A percentile compares a stretch with the other conserved stretches of the same genome.
These are phyloP conservation scores for Agraylea sexmaculata DNA, from an alignment of 1,140 invertebrate species.

Conservation along the genomic window DNA sequence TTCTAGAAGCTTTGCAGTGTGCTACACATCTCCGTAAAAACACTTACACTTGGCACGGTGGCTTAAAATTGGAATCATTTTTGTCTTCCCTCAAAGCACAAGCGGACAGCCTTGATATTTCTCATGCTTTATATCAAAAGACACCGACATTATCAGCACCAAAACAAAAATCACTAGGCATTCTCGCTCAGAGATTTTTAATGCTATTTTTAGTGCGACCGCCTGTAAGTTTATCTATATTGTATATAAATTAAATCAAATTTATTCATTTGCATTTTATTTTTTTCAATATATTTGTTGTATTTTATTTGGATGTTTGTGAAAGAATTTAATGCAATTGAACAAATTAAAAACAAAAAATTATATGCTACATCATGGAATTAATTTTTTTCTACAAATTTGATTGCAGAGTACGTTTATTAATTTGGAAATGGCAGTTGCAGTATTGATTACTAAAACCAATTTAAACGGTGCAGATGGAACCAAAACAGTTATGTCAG, in stretches of 20 bases:
- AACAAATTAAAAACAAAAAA: not conserved
- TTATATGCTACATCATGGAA: slow-evolving; percentile 1
- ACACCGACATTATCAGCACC: slow-evolving; percentile 34
- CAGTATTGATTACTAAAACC: slow-evolving; percentile 45
- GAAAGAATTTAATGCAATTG: slow-evolving; percentile 2
- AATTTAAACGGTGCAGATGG: slow-evolving; percentile 17
- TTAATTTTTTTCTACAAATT: slow-evolving; percentile 17
- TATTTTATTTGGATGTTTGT: not conserved
- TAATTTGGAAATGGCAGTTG: slow-evolving; percentile 56
- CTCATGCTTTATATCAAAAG: slow-evolving; percentile 32
- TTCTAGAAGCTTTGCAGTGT: slow-evolving; percentile 60
- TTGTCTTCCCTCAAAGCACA: slow-evolving; percentile 35
- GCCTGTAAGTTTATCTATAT: slow-evolving; percentile 39
- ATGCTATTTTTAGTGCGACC: slow-evolving; percentile 58
- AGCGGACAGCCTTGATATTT: slow-evolving; percentile 32
- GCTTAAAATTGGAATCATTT: slow-evolving; percentile 34
- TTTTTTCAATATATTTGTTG: not conserved
- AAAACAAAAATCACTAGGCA: slow-evolving; percentile 51
- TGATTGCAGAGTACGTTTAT: slow-evolving; percentile 49
- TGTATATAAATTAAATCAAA: slow-evolving; percentile 7
- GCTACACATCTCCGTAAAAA: slow-evolving; percentile 50
- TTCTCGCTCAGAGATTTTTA: slow-evolving; percentile 59
- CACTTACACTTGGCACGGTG: slow-evolving; percentile 48
- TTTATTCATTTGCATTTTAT: slow-evolving; percentile 6
- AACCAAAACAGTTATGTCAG: slow-evolving; percentile 31